These are phyloP conservation scores for Tamandua tetradactyla DNA, from an alignment of 2,797 vertebrate species.

Conservation along the genomic window DNA sequence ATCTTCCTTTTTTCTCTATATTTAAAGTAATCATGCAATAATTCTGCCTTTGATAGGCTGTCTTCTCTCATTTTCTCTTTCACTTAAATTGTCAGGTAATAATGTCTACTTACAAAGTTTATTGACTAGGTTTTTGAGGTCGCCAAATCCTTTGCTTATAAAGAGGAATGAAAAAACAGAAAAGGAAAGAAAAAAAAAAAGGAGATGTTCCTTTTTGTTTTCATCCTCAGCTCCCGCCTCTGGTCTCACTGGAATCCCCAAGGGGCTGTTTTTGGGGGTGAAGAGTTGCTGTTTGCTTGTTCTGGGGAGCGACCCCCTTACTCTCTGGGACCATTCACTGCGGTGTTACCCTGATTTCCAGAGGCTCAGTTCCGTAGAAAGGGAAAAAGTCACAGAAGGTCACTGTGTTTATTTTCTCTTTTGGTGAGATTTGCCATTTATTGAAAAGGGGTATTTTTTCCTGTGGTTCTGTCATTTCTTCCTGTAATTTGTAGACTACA, in stretches of 20 bases:
- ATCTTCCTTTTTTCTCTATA: neutral
- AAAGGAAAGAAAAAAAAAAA: neutral
- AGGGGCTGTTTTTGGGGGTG: neutral
- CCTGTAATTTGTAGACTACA: neutral
- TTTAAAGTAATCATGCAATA: neutral
- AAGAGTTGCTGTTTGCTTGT: accelerated
- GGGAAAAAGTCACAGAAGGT: neutral
- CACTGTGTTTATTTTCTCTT: neutral
- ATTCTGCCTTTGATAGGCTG: neutral
- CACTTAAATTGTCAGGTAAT: neutral
- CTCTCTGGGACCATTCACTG: accelerated
- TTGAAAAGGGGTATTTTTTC: neutral
- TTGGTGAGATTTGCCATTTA: neutral
- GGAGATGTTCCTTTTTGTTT: neutral
- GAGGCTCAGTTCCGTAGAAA: neutral
- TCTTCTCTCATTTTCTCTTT: neutral
- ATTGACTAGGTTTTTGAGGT: neutral
- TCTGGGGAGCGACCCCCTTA: neutral
- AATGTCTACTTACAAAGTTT: neutral
- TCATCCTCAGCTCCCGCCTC: accelerated
- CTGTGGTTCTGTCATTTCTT: neutral
- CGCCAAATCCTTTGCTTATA: neutral
- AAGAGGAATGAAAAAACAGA: neutral
- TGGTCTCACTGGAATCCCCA: neutral
- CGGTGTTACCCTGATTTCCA: neutral